phyloP scores from a whole-genome alignment of 1,140 invertebrate species.

The Pseudachorutes palmiensis region DNA sequence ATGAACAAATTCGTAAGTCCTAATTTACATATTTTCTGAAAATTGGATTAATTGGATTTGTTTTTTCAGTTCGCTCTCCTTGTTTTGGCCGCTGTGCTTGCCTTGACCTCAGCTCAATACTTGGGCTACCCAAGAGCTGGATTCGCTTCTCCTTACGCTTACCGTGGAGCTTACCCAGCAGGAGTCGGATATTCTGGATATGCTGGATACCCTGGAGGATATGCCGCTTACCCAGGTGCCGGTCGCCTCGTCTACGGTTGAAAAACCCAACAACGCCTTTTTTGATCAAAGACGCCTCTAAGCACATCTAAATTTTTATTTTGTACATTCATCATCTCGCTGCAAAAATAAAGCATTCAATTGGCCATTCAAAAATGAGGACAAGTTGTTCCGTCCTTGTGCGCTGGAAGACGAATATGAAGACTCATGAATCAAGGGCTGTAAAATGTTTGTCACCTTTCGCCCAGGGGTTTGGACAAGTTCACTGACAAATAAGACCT shows the following conservation, averaged over 20 bases:
- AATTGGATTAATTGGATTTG: no score
- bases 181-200: no score
- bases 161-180: slow-evolving; percentile 18
- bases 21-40: no score
- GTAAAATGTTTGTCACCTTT: no score
- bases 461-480: no score
- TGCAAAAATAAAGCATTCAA: not conserved
- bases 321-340: not conserved
- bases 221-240: not conserved
- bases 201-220: slow-evolving; percentile 6
- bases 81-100: slow-evolving; percentile 18
- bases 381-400: no score
- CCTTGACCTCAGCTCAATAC: slow-evolving; percentile 22
- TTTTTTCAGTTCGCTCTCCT: slow-evolving; percentile 20
- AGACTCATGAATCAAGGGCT: no score
- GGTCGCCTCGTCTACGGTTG: slow-evolving; percentile 12
- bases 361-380: no score
- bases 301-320: no score
- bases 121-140: not conserved
- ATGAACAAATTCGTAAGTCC: no score
- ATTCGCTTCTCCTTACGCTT: not conserved
- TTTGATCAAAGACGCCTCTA: not conserved
- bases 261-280: not conserved
- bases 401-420: no score
- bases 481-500: no score